Percentiles rank a stretch among this genome's conserved stretches.
phyloP scores from a whole-genome alignment of 2,113 vertebrate species.

The Proterorhinus semilunaris region DNA sequence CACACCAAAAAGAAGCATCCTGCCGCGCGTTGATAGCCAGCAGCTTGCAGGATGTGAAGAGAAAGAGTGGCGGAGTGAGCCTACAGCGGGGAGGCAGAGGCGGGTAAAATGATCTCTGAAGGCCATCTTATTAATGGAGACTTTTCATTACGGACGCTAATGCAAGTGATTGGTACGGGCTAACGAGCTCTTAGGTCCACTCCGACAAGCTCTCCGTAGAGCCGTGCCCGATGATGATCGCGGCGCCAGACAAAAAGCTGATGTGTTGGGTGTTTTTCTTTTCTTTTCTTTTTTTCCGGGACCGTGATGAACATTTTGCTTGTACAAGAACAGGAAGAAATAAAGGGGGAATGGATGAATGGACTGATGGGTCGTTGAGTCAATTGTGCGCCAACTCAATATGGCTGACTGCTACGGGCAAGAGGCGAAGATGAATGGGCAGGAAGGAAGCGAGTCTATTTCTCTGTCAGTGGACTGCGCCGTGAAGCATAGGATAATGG shows the following conservation, averaged over 20 bases:
- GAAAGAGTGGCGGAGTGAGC: constrained; percentile 6
- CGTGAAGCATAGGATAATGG: constrained; percentile 46
- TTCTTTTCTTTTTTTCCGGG: background rate
- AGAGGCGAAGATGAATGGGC: constrained; percentile 37
- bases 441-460: constrained; percentile 26
- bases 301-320: constrained; percentile 50
- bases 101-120: constrained; percentile 71
- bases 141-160: constrained; percentile 70
- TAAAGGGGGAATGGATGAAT: constrained; percentile 44
- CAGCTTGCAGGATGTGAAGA: constrained; percentile 43
- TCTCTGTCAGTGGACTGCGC: constrained; percentile 48
- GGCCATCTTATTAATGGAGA: constrained; percentile 70
- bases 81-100: constrained; percentile 49
- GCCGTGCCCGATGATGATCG: constrained; percentile 48
- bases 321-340: constrained; percentile 45
- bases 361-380: constrained; percentile 47
- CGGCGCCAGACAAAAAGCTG: constrained; percentile 51
- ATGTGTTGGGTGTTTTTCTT: constrained; percentile 43
- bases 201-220: constrained; percentile 44
- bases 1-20: constrained; percentile 36
- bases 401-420: constrained; percentile 45
- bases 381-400: constrained; percentile 49
- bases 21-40: constrained; percentile 59
- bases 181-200: constrained; percentile 64
- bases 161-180: constrained; percentile 63